These are phyloP conservation scores for Scaptomyza reducta DNA, from an alignment of 2,888 invertebrate genomes.

Conservation along the genomic window DNA sequence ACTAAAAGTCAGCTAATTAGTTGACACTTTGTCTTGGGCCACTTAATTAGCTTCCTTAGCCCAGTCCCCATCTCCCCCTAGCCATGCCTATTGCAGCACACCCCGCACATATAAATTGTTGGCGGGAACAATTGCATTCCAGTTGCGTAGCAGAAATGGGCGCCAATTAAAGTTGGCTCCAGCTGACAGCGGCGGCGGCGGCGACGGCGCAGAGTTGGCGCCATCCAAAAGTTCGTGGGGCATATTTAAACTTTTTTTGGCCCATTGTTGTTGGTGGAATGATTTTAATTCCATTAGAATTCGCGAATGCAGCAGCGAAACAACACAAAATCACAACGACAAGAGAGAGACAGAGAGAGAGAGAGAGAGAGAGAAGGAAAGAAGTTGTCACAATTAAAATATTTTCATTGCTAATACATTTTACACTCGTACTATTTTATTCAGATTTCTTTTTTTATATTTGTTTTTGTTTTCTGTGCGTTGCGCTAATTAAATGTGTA, in stretches of 20 bases:
- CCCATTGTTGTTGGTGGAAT: constrained; percentile 28
- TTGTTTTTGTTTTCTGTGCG: constrained; percentile 26
- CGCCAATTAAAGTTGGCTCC: constrained; percentile 76
- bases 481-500: constrained; percentile 75
- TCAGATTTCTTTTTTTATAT: constrained; percentile 39
- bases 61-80: not conserved
- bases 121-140: constrained; percentile 75
- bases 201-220: constrained; percentile 51
- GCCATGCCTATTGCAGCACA: constrained; percentile 47
- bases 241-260: constrained; percentile 70
- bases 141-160: constrained; percentile 76
- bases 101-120: constrained; percentile 77
- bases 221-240: constrained; percentile 63
- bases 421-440: constrained; percentile 39
- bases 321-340: constrained; percentile 48
- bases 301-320: constrained; percentile 45
- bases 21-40: constrained; percentile 74
- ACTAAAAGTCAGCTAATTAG: constrained; percentile 75
- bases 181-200: constrained; percentile 9
- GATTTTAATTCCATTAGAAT: constrained; percentile 77
- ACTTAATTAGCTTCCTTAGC: constrained; percentile 65
- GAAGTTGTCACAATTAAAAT: constrained; percentile 63
- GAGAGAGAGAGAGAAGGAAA: constrained; percentile 10
- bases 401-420: constrained; percentile 74
- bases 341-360: constrained; percentile 9